Conservation (phyloP, 2,113 vertebrate species). For the Noturus placidus region DNA sequence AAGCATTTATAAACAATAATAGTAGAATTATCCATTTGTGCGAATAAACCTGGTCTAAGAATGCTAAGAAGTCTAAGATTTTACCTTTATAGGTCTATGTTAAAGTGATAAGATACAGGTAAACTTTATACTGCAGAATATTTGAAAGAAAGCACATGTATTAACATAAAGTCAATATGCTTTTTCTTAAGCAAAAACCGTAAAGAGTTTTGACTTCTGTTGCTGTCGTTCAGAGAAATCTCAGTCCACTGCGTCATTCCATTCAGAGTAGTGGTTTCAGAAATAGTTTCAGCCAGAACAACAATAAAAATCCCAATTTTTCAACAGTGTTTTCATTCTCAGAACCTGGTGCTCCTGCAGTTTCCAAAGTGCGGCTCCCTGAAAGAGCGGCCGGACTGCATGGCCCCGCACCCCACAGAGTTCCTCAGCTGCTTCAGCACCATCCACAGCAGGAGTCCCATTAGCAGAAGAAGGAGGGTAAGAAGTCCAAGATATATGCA, state of each 20-base stretch:
- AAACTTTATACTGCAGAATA: background rate
- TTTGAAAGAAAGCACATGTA: background rate
- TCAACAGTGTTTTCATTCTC: constrained; percentile 39
- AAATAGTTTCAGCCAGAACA: background rate
- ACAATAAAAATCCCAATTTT: background rate
- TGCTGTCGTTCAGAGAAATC: background rate
- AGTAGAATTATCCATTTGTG: background rate
- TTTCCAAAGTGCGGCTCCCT: constrained; percentile 71
- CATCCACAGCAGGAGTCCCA: constrained; percentile 84
- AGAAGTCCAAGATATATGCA: constrained; percentile 83
- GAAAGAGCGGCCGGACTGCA: constrained; percentile 67
- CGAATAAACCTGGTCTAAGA: too few relatives aligned
- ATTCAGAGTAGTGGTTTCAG: background rate
- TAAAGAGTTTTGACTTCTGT: background rate
- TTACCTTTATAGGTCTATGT: background rate
- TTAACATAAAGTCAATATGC: background rate
- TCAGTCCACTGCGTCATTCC: background rate
- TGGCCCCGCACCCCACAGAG: constrained; percentile 73
- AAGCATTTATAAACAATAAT: too few relatives aligned
- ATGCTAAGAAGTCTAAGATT: background rate
- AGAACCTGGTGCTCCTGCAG: constrained; percentile 66
- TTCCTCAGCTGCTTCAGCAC: constrained; percentile 85
- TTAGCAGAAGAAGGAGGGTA: constrained; percentile 75
- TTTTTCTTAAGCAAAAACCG: background rate
- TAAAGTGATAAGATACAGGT: background rate